A percentile compares a stretch with the other conserved stretches of the same genome.
phyloP scores from a whole-genome alignment of 2,888 invertebrate genomes.

The Thereva nobilitata region DNA sequence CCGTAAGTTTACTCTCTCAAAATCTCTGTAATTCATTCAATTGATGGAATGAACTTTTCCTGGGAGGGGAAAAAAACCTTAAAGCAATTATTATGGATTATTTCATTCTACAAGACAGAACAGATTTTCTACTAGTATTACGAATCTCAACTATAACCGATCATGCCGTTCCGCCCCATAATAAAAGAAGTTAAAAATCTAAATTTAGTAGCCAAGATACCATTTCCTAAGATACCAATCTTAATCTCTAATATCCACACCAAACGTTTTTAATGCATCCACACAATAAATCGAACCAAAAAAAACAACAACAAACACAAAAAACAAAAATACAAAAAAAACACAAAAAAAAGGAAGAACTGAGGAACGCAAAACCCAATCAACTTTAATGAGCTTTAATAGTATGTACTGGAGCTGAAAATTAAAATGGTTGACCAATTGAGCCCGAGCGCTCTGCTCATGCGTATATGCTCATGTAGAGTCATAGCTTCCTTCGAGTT shows the following conservation, averaged over 20 bases:
- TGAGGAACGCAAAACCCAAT: conserved; percentile 45
- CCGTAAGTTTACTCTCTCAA: no score
- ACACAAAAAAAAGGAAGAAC: conserved; percentile 10
- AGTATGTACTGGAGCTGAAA: conserved; percentile 47
- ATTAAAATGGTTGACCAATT: conserved; percentile 47
- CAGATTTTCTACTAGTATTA: no score
- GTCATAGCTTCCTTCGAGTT: conserved; percentile 1
- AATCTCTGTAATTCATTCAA: no score
- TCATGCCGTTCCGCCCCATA: no score
- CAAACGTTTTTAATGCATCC: conserved; percentile 30
- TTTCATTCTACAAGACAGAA: no score
- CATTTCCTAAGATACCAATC: conserved; percentile 34
- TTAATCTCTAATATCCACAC: conserved; percentile 10
- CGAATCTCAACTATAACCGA: no score
- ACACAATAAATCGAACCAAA: conserved; percentile 23
- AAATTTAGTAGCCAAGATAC: conserved; percentile 29
- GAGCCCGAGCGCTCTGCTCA: conserved; percentile 20
- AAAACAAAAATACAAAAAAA: not conserved
- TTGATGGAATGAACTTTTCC: no score
- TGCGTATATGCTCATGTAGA: conserved; percentile 34
- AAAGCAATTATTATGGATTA: no score
- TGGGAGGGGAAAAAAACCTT: no score
- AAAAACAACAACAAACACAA: not conserved
- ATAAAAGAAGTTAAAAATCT: not conserved
- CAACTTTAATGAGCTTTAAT: conserved; percentile 50